These are phyloP conservation scores for Halcyon chelicuti DNA, from an alignment of 2,797 vertebrate species.

Conservation along the genomic window DNA sequence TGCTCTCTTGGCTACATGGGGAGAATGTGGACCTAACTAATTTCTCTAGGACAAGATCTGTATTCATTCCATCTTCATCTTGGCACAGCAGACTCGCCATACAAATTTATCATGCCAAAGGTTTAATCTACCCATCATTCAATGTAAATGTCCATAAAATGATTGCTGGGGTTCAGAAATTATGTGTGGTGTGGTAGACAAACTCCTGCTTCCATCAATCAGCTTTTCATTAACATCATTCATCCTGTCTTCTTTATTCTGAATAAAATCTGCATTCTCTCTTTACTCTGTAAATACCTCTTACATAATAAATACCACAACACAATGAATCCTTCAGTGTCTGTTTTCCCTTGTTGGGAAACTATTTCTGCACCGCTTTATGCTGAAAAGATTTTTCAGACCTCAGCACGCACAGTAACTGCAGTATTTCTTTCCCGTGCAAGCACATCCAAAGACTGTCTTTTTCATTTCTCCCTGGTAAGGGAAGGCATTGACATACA, in stretches of 20 bases:
- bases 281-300: conserved; percentile 42
- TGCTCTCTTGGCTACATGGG: background rate
- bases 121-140: conserved; percentile 5
- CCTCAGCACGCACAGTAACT: background rate
- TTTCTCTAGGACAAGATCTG: conserved; percentile 13
- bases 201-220: conserved; percentile 46
- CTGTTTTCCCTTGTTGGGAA: background rate
- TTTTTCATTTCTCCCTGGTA: background rate
- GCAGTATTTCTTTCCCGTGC: background rate
- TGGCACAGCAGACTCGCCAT: background rate
- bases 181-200: background rate
- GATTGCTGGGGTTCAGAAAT: conserved; percentile 21
- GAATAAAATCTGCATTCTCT: conserved; percentile 31
- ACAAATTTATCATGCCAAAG: conserved; percentile 2
- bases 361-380: background rate
- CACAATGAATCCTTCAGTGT: conserved; percentile 1
- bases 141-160: conserved; percentile 9
- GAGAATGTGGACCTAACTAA: background rate
- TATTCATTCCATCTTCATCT: background rate
- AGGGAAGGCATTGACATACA: background rate
- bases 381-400: conserved; percentile 28
- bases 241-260: background rate
- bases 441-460: background rate
- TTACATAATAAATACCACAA: conserved; percentile 27
- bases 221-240: conserved; percentile 50